A percentile compares a stretch with the other conserved stretches of the same genome.
phyloP scores from a whole-genome alignment of 2,888 invertebrate species.

The Drosophila acutilabella region DNA sequence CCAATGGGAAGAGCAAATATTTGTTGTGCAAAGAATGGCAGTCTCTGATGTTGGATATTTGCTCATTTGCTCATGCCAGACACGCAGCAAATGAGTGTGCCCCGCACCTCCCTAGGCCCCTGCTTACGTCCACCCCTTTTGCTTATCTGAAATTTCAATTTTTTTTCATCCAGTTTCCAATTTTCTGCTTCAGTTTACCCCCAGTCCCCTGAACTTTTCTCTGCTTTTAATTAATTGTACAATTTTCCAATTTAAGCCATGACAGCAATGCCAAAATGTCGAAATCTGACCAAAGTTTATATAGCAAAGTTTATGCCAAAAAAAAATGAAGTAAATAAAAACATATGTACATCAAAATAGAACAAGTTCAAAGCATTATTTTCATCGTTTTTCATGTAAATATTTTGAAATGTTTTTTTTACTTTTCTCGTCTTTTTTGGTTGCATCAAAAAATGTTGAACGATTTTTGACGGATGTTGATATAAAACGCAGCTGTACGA shows the following conservation, averaged over 20 bases:
- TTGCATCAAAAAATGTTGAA: slow-evolving; percentile 46
- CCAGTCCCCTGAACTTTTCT: slow-evolving; percentile 5
- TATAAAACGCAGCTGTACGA: slow-evolving; percentile 43
- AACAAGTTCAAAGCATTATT: slow-evolving; percentile 58
- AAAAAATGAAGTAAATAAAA: slow-evolving; percentile 42
- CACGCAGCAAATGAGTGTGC: slow-evolving; percentile 38
- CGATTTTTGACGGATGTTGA: slow-evolving; percentile 48
- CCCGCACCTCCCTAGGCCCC: not conserved
- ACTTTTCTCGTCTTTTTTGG: not conserved
- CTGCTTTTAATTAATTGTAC: slow-evolving; percentile 64
- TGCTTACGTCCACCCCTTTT: not conserved
- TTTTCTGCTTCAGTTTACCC: slow-evolving; percentile 16
- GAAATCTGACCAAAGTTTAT: slow-evolving; percentile 34
- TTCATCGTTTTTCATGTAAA: slow-evolving; percentile 38
- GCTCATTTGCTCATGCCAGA: slow-evolving; percentile 59
- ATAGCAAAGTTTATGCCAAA: slow-evolving; percentile 1
- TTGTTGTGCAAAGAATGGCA: slow-evolving; percentile 65
- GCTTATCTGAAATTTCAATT: slow-evolving; percentile 6
- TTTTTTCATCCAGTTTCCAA: slow-evolving; percentile 19
- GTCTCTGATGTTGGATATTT: slow-evolving; percentile 62
- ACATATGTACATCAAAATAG: slow-evolving; percentile 41
- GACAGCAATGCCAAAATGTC: slow-evolving; percentile 30
- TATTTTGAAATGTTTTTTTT: slow-evolving; percentile 43
- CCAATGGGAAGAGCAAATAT: slow-evolving; percentile 48
- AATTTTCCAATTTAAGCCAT: slow-evolving; percentile 56